Percentiles rank a stretch among this genome's conserved stretches.
phyloP scores from a whole-genome alignment of 1,140 invertebrate species.

The Spodoptera frugiperda region DNA sequence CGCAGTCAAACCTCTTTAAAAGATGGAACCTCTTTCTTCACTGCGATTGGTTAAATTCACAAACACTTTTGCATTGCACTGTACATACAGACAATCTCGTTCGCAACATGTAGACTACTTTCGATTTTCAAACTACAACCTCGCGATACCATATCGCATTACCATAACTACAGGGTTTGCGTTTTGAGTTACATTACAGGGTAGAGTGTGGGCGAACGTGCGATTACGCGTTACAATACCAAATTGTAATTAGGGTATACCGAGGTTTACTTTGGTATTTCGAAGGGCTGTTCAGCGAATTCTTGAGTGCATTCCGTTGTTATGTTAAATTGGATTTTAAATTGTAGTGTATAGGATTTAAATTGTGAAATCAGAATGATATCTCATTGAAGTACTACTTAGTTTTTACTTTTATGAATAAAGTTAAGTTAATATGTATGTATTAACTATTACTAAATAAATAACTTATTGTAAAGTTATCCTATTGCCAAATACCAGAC shows the following conservation, averaged over 20 bases:
- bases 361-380: too few relatives aligned
- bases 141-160: conserved; percentile 57
- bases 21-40: not conserved
- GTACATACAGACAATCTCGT: conserved; percentile 56
- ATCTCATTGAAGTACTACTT: too few relatives aligned
- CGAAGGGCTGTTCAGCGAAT: not conserved
- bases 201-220: conserved; percentile 28
- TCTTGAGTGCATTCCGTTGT: too few relatives aligned
- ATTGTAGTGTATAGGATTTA: not conserved
- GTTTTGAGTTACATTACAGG: conserved; percentile 44
- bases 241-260: conserved; percentile 27
- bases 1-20: too few relatives aligned
- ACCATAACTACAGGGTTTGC: conserved; percentile 49
- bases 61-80: conserved; percentile 45
- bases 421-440: too few relatives aligned
- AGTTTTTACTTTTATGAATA: too few relatives aligned
- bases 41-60: not conserved
- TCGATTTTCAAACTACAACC: conserved; percentile 68
- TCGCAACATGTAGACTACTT: conserved; percentile 66
- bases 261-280: conserved; percentile 5
- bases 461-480: too few relatives aligned
- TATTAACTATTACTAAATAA: too few relatives aligned
- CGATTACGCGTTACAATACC: conserved; percentile 31
- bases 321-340: too few relatives aligned
- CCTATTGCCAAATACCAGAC: too few relatives aligned